These are phyloP conservation scores for Drosophila sturtevanti DNA, from an alignment of 1,140 invertebrate genomes.

Conservation along the genomic window DNA sequence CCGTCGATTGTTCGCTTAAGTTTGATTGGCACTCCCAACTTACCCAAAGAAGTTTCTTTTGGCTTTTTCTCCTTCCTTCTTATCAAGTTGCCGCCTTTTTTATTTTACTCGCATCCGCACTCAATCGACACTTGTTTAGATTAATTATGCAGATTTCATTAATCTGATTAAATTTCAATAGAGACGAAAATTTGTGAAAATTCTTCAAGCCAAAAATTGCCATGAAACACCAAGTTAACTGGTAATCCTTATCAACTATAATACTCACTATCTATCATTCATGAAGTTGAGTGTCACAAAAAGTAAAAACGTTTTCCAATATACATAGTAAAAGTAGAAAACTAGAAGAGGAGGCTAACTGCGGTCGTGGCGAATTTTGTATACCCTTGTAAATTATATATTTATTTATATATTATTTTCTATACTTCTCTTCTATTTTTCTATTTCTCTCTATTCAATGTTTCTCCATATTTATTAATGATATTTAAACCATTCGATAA, in stretches of 20 bases:
- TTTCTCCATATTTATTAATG: no score
- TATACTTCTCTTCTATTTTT: no score
- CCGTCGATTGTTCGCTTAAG: constrained; percentile 60
- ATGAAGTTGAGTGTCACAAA: no score
- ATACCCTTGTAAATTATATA: no score
- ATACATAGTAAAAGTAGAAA: no score
- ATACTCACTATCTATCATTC: not conserved
- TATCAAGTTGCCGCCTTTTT: constrained; percentile 2
- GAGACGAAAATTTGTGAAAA: constrained; percentile 18
- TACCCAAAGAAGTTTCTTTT: not conserved
- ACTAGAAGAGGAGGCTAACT: no score
- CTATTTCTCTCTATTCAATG: no score
- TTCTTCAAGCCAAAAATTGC: not conserved
- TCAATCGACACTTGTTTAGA: constrained; percentile 55
- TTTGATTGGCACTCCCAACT: constrained; percentile 28
- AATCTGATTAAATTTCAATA: constrained; percentile 67
- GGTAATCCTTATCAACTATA: not conserved
- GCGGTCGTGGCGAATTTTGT: no score
- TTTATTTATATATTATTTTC: no score
- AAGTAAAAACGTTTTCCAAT: no score
- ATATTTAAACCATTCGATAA: no score
- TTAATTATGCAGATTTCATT: constrained; percentile 68
- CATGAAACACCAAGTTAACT: not conserved
- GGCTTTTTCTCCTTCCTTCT: not conserved
- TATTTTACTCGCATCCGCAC: not conserved